Evolutionary conservation across 2,888 invertebrate genomes (phyloP).

Genomic region (Pomacea canaliculata): DNA sequence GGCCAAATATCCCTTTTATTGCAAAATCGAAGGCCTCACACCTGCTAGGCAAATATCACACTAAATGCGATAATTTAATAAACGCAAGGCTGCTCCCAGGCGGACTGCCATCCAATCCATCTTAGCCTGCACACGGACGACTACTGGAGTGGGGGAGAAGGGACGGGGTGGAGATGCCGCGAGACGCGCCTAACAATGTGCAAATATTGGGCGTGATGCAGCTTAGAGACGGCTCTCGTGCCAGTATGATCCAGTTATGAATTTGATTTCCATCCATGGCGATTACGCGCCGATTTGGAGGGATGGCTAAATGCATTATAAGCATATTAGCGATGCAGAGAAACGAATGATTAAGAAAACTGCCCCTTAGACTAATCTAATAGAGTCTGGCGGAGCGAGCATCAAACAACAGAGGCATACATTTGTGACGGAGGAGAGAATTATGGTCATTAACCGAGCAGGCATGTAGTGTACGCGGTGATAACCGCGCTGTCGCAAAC

Average conservation of each 20-base stretch:
- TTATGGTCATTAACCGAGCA: conserved; percentile 15
- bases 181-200: conserved; percentile 29
- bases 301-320: conserved; percentile 31
- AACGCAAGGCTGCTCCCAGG: conserved; percentile 24
- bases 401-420: conserved; percentile 30
- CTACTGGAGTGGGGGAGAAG: background rate
- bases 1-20: conserved; percentile 36
- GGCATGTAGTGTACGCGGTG: background rate
- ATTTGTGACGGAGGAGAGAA: conserved; percentile 13
- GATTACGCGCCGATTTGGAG: conserved; percentile 31
- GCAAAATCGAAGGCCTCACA: conserved; percentile 37
- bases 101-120: conserved; percentile 28
- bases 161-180: conserved; percentile 8
- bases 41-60: conserved; percentile 39
- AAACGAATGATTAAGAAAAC: conserved; percentile 30
- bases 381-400: conserved; percentile 14
- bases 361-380: conserved; percentile 28
- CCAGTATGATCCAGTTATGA: conserved; percentile 27
- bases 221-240: conserved; percentile 20
- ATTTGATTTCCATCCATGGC: conserved; percentile 33
- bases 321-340: conserved; percentile 30
- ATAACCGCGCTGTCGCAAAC: too few relatives aligned
- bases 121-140: conserved; percentile 17
- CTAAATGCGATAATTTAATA: conserved; percentile 39
- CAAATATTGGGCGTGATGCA: conserved; percentile 32